A percentile compares a stretch with the other conserved stretches of the same genome.
These are phyloP conservation scores for Channa argus DNA, from an alignment of 2,113 vertebrate species.

Conservation along the genomic window DNA sequence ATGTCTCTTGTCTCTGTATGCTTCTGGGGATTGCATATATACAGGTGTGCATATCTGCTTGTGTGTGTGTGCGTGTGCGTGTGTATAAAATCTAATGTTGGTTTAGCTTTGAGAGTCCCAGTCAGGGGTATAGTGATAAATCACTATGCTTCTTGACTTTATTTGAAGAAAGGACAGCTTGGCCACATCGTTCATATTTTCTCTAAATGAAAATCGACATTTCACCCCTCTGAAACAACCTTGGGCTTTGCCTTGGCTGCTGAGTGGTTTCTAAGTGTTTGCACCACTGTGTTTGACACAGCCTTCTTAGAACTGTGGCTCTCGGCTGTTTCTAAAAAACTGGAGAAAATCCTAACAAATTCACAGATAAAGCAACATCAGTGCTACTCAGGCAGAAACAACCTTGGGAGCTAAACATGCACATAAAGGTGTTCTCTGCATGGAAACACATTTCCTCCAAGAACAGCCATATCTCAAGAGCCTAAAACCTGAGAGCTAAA, in stretches of 20 bases:
- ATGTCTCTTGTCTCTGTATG: not conserved
- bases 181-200: slow-evolving; percentile 42
- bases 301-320: slow-evolving; percentile 35
- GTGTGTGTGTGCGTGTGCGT: not conserved
- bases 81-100: slow-evolving; percentile 16
- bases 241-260: slow-evolving; percentile 23
- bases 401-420: slow-evolving; percentile 21
- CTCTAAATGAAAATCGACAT: slow-evolving; percentile 59
- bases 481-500: not conserved
- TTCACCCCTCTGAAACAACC: slow-evolving; percentile 42
- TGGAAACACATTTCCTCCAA: slow-evolving; percentile 12
- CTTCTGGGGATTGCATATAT: not conserved
- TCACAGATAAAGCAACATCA: slow-evolving; percentile 10
- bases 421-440: not conserved
- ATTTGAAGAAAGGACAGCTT: slow-evolving; percentile 30
- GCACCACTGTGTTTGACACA: slow-evolving; percentile 3
- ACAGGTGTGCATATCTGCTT: not conserved
- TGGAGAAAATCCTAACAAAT: not conserved
- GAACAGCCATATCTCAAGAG: slow-evolving; percentile 5
- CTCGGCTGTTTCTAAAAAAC: slow-evolving; percentile 22
- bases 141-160: slow-evolving; percentile 43
- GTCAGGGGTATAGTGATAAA: slow-evolving; percentile 28
- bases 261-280: slow-evolving; percentile 36
- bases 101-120: slow-evolving; percentile 23
- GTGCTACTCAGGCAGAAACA: slow-evolving; percentile 20